These are phyloP conservation scores for Holcopasites calliopsidis DNA, from an alignment of 1,140 invertebrate genomes.

Conservation along the genomic window DNA sequence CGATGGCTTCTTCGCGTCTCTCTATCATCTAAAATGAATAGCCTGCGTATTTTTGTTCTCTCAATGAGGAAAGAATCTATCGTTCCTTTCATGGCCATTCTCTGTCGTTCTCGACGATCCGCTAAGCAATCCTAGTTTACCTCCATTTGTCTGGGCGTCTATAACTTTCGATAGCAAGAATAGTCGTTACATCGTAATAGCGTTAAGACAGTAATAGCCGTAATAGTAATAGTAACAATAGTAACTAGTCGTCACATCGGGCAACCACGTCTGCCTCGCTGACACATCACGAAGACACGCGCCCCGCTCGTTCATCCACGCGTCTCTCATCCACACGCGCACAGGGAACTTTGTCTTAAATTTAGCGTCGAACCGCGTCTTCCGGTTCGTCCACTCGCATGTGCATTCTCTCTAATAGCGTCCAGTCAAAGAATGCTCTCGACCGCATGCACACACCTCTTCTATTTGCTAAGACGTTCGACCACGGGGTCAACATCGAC, in stretches of 20 bases:
- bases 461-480: background rate
- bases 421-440: background rate
- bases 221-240: slow-evolving; percentile 46
- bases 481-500: background rate
- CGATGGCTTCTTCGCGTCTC: background rate
- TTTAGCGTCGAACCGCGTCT: slow-evolving; percentile 26
- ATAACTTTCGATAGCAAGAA: slow-evolving; percentile 39
- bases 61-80: background rate
- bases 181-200: slow-evolving; percentile 23
- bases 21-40: background rate
- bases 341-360: slow-evolving; percentile 46
- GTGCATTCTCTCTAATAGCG: background rate
- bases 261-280: background rate
- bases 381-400: slow-evolving; percentile 1
- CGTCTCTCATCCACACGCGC: slow-evolving; percentile 28
- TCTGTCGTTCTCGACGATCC: background rate
- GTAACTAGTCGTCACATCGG: slow-evolving; percentile 34
- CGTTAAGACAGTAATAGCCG: slow-evolving; percentile 34
- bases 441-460: slow-evolving; percentile 2
- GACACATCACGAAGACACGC: slow-evolving; percentile 28
- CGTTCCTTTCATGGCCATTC: slow-evolving; percentile 14
- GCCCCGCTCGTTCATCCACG: slow-evolving; percentile 3
- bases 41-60: background rate
- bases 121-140: background rate
- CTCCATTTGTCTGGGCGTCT: background rate